These are phyloP conservation scores for Drosophila buzzatii DNA, from an alignment of 2,888 invertebrate genomes.

Conservation along the genomic window DNA sequence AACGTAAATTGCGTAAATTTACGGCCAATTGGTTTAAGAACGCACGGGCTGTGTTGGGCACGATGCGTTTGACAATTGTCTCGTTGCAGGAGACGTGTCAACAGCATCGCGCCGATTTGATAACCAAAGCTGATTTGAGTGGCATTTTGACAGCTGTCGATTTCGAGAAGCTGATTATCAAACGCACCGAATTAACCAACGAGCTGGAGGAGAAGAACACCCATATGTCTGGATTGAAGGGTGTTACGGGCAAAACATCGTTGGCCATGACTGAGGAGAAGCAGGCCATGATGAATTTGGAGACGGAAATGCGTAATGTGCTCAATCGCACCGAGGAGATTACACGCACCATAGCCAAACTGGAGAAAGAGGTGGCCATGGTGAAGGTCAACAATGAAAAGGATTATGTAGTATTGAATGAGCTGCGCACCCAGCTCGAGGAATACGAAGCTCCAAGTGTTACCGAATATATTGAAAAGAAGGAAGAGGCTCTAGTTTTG, in stretches of 20 bases:
- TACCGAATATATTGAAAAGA: conserved; percentile 86
- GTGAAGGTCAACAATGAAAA: conserved; percentile 84
- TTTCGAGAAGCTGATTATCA: conserved; percentile 87
- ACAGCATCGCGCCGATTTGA: conserved; percentile 82
- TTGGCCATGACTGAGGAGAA: conserved; percentile 86
- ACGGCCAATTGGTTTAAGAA: conserved; percentile 87
- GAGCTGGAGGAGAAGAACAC: conserved; percentile 86
- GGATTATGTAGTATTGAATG: conserved; percentile 80
- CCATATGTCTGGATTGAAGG: conserved; percentile 86
- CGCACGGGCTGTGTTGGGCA: conserved; percentile 86
- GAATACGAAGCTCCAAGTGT: conserved; percentile 86
- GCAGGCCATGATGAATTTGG: conserved; percentile 84
- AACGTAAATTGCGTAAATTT: conserved; percentile 84
- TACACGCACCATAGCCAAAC: conserved; percentile 83
- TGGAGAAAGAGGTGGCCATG: conserved; percentile 83
- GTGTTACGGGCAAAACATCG: conserved; percentile 86
- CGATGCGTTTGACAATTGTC: conserved; percentile 86
- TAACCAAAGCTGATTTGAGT: conserved; percentile 86
- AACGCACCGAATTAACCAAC: conserved; percentile 86
- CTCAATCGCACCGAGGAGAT: conserved; percentile 84
- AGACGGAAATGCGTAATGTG: conserved; percentile 83
- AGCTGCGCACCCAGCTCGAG: conserved; percentile 82
- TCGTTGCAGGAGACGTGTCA: conserved; percentile 85
- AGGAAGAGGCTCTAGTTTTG: conserved; percentile 84
- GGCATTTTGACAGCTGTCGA: conserved; percentile 87